phyloP scores from a whole-genome alignment of 2,888 invertebrate genomes.

The Tricholauxania praeusta region DNA sequence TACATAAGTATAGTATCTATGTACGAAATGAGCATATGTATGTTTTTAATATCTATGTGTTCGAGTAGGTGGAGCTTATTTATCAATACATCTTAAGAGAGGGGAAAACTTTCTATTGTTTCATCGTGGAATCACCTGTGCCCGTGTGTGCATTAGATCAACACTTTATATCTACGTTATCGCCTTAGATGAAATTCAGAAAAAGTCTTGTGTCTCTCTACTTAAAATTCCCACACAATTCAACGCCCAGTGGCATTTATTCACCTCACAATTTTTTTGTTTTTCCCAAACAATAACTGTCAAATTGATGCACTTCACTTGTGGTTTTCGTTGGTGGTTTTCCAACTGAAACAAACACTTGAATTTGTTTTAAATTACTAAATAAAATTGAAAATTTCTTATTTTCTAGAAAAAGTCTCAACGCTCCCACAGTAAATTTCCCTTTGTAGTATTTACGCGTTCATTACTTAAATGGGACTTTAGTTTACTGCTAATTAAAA shows the following conservation, averaged over 20 bases:
- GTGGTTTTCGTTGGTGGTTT: neutral
- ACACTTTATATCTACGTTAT: no score
- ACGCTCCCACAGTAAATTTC: slow-evolving; percentile 4
- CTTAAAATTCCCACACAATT: no score
- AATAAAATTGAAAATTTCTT: neutral
- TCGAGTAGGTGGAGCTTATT: slow-evolving; percentile 20
- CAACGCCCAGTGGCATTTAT: no score
- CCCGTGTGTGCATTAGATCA: no score
- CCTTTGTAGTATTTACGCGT: neutral
- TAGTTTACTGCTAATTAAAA: slow-evolving; percentile 66
- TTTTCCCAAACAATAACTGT: neutral
- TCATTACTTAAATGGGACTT: slow-evolving; percentile 25
- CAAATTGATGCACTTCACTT: slow-evolving; percentile 24
- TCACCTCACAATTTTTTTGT: neutral
- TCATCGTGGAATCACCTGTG: no score
- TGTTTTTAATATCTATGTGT: neutral
- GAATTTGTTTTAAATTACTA: neutral
- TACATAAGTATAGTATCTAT: neutral
- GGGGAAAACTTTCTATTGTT: neutral
- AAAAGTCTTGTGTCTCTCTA: no score
- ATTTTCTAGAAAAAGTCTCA: neutral
- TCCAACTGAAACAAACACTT: slow-evolving; percentile 2
- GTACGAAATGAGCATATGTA: neutral
- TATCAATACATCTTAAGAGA: neutral
- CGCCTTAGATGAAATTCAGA: no score